These are phyloP conservation scores for Parnassius mnemosyne DNA, from an alignment of 2,888 invertebrate genomes.

Conservation along the genomic window DNA sequence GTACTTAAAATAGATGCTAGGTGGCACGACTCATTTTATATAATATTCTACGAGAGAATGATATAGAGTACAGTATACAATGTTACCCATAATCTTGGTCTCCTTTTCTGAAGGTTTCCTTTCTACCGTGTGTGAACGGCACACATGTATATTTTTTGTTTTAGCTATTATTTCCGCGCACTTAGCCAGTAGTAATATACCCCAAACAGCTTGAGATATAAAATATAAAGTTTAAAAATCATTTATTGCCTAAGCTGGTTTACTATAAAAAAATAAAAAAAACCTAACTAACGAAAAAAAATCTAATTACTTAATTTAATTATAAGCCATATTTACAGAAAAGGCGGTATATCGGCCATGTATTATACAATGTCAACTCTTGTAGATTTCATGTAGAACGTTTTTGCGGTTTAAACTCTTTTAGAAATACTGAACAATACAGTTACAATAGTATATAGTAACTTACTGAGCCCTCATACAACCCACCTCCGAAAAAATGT, in stretches of 20 bases:
- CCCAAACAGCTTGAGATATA: neutral
- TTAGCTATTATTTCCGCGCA: neutral
- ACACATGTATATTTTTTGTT: neutral
- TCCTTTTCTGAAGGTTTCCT: too few relatives aligned
- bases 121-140: too few relatives aligned
- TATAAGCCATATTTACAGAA: conserved; percentile 10
- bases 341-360: neutral
- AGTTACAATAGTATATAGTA: too few relatives aligned
- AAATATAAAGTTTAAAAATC: conserved; percentile 2
- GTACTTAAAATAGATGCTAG: too few relatives aligned
- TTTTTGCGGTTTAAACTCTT: neutral
- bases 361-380: neutral
- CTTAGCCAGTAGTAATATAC: neutral
- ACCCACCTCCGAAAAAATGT: too few relatives aligned
- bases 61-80: too few relatives aligned
- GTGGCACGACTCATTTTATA: too few relatives aligned
- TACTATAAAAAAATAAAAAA: conserved; percentile 9
- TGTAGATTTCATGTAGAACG: neutral
- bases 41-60: too few relatives aligned
- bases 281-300: neutral
- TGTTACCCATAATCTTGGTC: too few relatives aligned
- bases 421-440: too few relatives aligned
- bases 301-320: conserved; percentile 8
- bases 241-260: conserved; percentile 13
- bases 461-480: too few relatives aligned